A percentile compares a stretch with the other conserved stretches of the same genome.
Evolutionary conservation across 2,797 vertebrate genomes (phyloP).

Genomic region (Trachurus trachurus): DNA sequence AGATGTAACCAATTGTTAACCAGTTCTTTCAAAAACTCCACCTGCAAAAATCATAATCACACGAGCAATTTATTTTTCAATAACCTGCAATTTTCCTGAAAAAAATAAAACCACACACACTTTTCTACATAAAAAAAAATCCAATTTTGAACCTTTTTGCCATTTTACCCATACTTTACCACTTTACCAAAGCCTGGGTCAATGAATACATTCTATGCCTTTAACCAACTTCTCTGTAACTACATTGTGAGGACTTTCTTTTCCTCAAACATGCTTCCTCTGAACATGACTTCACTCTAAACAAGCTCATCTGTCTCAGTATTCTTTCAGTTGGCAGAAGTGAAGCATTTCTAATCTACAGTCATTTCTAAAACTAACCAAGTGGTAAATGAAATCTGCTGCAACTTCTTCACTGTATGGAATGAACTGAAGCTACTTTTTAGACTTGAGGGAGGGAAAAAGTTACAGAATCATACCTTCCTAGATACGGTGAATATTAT

Average conservation of each 20-base stretch:
- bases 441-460: constrained; percentile 1
- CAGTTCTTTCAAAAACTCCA: not conserved
- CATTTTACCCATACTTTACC: not conserved
- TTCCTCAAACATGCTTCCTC: not conserved
- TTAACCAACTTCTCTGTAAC: not conserved
- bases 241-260: not conserved
- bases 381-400: constrained; percentile 9
- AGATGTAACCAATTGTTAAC: not conserved
- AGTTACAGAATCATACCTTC: not conserved
- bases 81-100: not conserved
- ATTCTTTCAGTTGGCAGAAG: constrained; percentile 1
- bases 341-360: constrained; percentile 14
- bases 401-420: not conserved
- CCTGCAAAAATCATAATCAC: not conserved
- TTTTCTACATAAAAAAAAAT: not conserved
- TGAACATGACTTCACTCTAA: not conserved
- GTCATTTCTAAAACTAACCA: constrained; percentile 19
- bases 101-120: not conserved
- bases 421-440: constrained; percentile 6
- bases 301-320: not conserved
- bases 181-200: not conserved
- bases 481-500: not conserved
- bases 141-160: not conserved
- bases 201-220: not conserved
- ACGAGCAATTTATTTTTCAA: not conserved